A percentile compares a stretch with the other conserved stretches of the same genome.
Evolutionary conservation across 2,888 invertebrate species (phyloP).

Genomic region (Monoplex corrugatus): DNA sequence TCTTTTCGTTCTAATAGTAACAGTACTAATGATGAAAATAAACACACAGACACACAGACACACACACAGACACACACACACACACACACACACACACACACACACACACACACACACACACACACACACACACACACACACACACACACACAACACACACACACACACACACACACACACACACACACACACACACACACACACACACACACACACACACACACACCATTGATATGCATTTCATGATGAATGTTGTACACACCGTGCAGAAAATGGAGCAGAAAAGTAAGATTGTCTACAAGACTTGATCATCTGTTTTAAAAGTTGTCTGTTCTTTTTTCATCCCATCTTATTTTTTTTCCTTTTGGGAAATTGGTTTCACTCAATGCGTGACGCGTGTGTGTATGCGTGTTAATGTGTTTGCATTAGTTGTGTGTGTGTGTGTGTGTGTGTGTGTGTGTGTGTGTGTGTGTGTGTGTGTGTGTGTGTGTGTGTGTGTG

Average conservation of each 20-base stretch:
- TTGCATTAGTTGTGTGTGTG: background rate
- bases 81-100: background rate
- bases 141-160: conserved; percentile 37
- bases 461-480: background rate
- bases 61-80: conserved; percentile 18
- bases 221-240: too few relatives aligned
- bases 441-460: background rate
- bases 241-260: too few relatives aligned
- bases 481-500: background rate
- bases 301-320: too few relatives aligned
- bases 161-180: conserved; percentile 28
- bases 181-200: too few relatives aligned
- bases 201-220: too few relatives aligned
- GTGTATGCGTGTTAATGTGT: background rate
- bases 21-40: too few relatives aligned
- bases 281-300: too few relatives aligned
- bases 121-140: conserved; percentile 27
- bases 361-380: background rate
- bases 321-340: background rate
- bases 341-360: background rate
- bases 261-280: too few relatives aligned
- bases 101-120: background rate
- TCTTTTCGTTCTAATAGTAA: background rate
- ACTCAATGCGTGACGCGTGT: background rate
- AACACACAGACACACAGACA: conserved; percentile 8